Conservation (phyloP, 2,113 vertebrate species). For the Phalacrocorax carbo region DNA sequence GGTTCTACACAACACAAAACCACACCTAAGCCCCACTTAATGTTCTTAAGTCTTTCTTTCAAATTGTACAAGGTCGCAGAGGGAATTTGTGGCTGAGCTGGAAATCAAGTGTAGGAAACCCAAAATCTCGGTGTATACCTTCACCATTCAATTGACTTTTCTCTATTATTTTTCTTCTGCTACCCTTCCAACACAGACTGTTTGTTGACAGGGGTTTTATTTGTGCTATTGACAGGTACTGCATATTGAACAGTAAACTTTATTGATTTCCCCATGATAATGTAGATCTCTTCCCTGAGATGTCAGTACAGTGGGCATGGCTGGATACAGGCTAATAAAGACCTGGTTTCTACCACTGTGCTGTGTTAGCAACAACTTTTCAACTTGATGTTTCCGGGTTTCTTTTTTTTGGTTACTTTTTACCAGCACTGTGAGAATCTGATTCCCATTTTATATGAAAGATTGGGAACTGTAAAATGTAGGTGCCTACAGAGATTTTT, state of each 20-base stretch:
- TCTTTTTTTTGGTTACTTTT: background rate
- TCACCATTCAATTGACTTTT: background rate
- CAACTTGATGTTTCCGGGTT: background rate
- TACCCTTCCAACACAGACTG: background rate
- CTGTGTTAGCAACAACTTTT: background rate
- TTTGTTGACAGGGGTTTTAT: background rate
- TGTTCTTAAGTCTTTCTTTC: background rate
- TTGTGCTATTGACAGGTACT: background rate
- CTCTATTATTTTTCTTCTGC: background rate
- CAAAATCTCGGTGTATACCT: background rate
- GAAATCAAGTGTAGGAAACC: background rate
- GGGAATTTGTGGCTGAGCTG: background rate
- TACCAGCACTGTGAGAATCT: background rate
- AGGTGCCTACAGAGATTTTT: background rate
- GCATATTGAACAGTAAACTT: background rate
- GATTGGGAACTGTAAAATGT: background rate
- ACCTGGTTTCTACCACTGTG: background rate
- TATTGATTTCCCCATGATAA: background rate
- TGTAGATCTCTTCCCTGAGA: background rate
- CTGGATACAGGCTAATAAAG: background rate
- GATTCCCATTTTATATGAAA: background rate
- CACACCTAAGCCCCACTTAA: background rate
- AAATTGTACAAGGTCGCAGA: accelerated
- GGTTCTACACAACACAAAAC: background rate
- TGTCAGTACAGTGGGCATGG: background rate